Percentiles rank a stretch among this genome's conserved stretches.
Evolutionary conservation across 2,888 invertebrate species (phyloP).

Genomic region (Lordiphosa fenestrarum): DNA sequence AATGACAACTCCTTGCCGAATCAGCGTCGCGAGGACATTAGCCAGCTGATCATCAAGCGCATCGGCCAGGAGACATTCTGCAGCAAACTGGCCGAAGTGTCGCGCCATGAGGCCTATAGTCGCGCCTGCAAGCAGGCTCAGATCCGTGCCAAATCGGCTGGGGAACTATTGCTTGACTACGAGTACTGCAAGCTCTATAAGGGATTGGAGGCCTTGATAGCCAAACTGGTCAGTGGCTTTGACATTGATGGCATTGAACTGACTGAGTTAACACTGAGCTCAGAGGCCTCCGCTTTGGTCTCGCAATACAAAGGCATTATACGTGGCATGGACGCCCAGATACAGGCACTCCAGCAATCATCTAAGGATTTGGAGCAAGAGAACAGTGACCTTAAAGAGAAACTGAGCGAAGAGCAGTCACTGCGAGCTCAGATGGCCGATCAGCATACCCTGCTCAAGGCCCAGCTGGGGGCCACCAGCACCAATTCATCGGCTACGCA

Average conservation of each 20-base stretch:
- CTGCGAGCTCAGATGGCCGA: conserved; percentile 89
- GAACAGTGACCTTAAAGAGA: conserved; percentile 77
- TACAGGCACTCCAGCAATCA: conserved; percentile 79
- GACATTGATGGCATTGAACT: conserved; percentile 81
- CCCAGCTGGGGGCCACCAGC: conserved; percentile 80
- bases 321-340: conserved; percentile 90
- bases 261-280: conserved; percentile 81
- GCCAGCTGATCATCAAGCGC: conserved; percentile 89
- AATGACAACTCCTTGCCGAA: conserved; percentile 90
- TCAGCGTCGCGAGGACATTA: conserved; percentile 89
- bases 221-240: conserved; percentile 82
- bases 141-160: conserved; percentile 86
- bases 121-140: conserved; percentile 97
- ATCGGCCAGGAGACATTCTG: conserved; percentile 94
- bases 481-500: conserved; percentile 3
- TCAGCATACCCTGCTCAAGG: conserved; percentile 92
- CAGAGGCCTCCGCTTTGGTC: conserved; percentile 79
- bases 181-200: conserved; percentile 97
- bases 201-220: conserved; percentile 84
- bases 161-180: conserved; percentile 93
- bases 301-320: conserved; percentile 94
- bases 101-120: conserved; percentile 94
- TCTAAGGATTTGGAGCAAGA: conserved; percentile 66
- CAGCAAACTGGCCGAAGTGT: conserved; percentile 91
- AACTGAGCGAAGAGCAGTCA: conserved; percentile 85